These are phyloP conservation scores for Mimachlamys varia DNA, from an alignment of 2,888 invertebrate genomes.

Conservation along the genomic window DNA sequence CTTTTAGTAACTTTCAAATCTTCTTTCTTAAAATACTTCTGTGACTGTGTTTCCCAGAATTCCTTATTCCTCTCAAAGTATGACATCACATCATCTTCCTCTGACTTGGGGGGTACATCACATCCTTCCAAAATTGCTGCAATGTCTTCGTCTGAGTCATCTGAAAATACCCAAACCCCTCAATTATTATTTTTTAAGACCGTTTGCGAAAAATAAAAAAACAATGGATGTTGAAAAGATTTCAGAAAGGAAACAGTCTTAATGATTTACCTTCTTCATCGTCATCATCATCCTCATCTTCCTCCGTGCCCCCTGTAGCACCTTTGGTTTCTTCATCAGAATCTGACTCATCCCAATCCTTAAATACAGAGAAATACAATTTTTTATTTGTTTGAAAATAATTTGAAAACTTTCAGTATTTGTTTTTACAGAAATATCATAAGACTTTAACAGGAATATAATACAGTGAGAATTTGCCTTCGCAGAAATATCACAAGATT, in stretches of 20 bases:
- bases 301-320: slow-evolving; percentile 61
- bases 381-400: neutral
- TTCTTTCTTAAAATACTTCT: slow-evolving; percentile 74
- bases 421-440: neutral
- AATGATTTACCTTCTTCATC: slow-evolving; percentile 11
- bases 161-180: slow-evolving; percentile 56
- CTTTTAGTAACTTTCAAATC: slow-evolving; percentile 70
- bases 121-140: slow-evolving; percentile 72
- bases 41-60: slow-evolving; percentile 76
- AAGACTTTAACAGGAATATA: neutral
- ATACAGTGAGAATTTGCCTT: neutral
- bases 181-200: neutral
- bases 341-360: slow-evolving; percentile 91
- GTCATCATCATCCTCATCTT: slow-evolving; percentile 51
- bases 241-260: too few species aligned
- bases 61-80: slow-evolving; percentile 76
- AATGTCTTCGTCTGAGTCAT: slow-evolving; percentile 78
- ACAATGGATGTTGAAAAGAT: neutral
- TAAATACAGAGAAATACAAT: slow-evolving; percentile 65
- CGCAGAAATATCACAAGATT: neutral
- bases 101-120: slow-evolving; percentile 71
- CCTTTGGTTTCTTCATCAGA: slow-evolving; percentile 81
- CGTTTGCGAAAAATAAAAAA: neutral
- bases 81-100: slow-evolving; percentile 68
- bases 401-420: neutral